phyloP scores from a whole-genome alignment of 2,797 vertebrate genomes.

The Oryzias sinensis region DNA sequence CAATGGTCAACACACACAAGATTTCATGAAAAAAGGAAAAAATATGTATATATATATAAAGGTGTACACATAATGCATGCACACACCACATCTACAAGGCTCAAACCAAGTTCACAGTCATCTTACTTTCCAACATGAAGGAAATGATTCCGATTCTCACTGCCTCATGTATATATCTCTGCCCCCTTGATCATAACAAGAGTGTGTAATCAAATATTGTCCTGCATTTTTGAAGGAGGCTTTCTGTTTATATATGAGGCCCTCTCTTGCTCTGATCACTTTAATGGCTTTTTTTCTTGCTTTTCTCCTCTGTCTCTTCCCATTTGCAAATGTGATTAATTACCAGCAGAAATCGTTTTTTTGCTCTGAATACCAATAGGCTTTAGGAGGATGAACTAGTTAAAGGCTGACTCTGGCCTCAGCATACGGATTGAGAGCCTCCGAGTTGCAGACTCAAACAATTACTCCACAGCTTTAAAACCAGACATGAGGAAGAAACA shows the following conservation, averaged over 20 bases:
- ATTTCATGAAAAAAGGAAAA: too few relatives aligned
- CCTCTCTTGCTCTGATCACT: constrained; percentile 37
- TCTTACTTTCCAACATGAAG: constrained; percentile 27
- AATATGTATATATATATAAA: too few relatives aligned
- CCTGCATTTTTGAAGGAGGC: constrained; percentile 40
- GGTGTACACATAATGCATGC: too few relatives aligned
- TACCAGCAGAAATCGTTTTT: constrained; percentile 58
- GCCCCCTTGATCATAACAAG: constrained; percentile 33
- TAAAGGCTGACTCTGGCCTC: constrained; percentile 28
- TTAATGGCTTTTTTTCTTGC: constrained; percentile 51
- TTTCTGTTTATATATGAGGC: constrained; percentile 34
- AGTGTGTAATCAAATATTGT: constrained; percentile 55
- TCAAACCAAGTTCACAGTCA: constrained; percentile 13
- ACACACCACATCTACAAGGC: constrained; percentile 20
- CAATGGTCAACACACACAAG: constrained; percentile 3
- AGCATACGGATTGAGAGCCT: constrained; percentile 14
- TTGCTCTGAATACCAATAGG: constrained; percentile 56
- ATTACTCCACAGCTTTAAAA: too few relatives aligned
- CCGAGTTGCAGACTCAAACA: too few relatives aligned
- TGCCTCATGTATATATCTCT: constrained; percentile 25
- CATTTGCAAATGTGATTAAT: constrained; percentile 68
- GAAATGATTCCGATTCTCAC: constrained; percentile 18
- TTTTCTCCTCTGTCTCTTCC: constrained; percentile 54
- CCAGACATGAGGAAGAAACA: too few relatives aligned
- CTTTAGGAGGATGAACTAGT: constrained; percentile 46